Evolutionary conservation across 2,113 vertebrate species (phyloP), one percentile per base, ranked within the genome.

Genomic region (Petroica traversi): DNA sequence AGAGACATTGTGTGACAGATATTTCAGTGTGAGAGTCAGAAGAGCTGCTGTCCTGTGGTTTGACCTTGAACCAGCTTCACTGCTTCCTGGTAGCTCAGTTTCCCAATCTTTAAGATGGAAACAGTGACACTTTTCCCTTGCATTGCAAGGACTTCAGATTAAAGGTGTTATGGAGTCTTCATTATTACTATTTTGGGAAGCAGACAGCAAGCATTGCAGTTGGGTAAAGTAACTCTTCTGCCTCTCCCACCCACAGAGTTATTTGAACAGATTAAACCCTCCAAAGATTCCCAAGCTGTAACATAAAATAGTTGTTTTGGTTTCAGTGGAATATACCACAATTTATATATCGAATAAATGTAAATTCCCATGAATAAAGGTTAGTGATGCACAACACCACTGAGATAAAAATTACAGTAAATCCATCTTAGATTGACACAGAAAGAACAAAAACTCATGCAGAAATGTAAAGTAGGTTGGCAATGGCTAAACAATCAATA

Each of bases 291-390:
- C 19, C 33, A 62, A 72, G 3, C 11, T 64, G 17, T 51, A 80
- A 73, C 43, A 29, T 8, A 57, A 77, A 86, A 73, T 81, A 64
- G 28, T 18, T 36, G 57, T 34, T 93, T 73, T 79, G 49, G 31
- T 49, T 94, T 62, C 72, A 74, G 54, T 88, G 80, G 96, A 89
- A 91, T 25, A 13, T 74, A 62, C 23, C 26, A n/a, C 52, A 92
- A 59, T 94, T 97, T 77, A 76, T 81, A 36, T 96, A 95, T 48
- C 74, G 78, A 93, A 94, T 94, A 92, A 75, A 67, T 92, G 41
- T 69, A 88, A 89, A 57, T 34, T 68, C 64, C 8, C 68, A 14
- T 91, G 85, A 46, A 16, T 46, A 94, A 94, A 59, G n/a, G 75
- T 73, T 72, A 78, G 83, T 52, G 63, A 88, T 69, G 58, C 67